Base-by-base conservation (phyloP, 2,888 invertebrate species). In the Lasius fuliginosus region DNA sequence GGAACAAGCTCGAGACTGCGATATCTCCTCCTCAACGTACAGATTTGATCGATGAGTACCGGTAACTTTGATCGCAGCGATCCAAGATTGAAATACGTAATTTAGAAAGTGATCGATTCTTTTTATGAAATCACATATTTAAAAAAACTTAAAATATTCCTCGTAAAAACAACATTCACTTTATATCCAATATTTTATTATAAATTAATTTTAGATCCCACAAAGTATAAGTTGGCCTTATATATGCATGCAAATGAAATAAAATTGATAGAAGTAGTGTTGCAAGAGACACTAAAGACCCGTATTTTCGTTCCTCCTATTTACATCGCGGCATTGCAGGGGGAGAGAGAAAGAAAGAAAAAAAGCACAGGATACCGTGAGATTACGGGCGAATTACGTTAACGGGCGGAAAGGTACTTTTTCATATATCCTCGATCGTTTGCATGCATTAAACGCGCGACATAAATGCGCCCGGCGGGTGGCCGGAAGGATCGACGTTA, bases 401-500 rank as follows among this genome's bases (percentile, higher is more conserved):
- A 79, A 79, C 79, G 69, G 79, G 58, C 36, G 69, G 69, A 79
- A 69, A 60, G 46, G 8, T 46, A 46, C 23, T 79, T 79, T 69
- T 79, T 79, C 60, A 79, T 60, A 46, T 69, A 69, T 69, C 79
- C 46, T 69, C 60, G 60, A 69, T 69, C 58, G 46, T 79, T 79
- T 27, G 79, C 79, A 69, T 69, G 79, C 69, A 60, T 79, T 60
- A 46, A 60, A 46, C 18, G 60, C 36, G 46, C 69, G 60, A 79
- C 27, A 27, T 79, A 71, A 79, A 79, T 46, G 46, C 69, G 68
- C 58, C 77, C 79, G 68, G 58, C 69, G 56, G 76, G 56, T 67
- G 30, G 40, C 36, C 75, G 75, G 33, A 69, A 79, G 79, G 46
- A 69, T 69, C 79, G 60, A 79, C 46, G 79, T 79, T 79, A 69